Conservation (phyloP, 2,797 vertebrate genomes). For the Pempheris klunzingeri region DNA sequence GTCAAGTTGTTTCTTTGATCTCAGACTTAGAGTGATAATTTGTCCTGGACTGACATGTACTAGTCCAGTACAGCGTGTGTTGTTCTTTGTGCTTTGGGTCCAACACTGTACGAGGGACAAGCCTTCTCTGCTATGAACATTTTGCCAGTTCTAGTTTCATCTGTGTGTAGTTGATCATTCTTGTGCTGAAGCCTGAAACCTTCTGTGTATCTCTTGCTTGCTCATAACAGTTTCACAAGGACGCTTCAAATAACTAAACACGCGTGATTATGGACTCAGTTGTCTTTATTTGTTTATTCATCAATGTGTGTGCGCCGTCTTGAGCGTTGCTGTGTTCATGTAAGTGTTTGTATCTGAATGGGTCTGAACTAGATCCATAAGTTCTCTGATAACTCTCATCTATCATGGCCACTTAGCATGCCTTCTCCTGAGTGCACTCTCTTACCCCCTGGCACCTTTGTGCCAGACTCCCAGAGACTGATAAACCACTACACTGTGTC, state of each 20-base stretch:
- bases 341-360: conserved; percentile 16
- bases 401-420: conserved; percentile 55
- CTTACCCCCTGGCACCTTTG: conserved; percentile 18
- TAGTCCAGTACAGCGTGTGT: conserved; percentile 17
- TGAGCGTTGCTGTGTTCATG: background rate
- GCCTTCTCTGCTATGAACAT: conserved; percentile 30
- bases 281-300: background rate
- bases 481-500: conserved; percentile 39
- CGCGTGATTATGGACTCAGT: background rate
- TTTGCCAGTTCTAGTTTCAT: conserved; percentile 11
- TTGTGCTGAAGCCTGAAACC: background rate
- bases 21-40: conserved; percentile 44
- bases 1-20: conserved; percentile 68
- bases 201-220: background rate
- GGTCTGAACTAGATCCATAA: conserved; percentile 30
- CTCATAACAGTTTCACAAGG: conserved; percentile 1
- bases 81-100: conserved; percentile 32
- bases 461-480: conserved; percentile 34
- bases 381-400: conserved; percentile 43
- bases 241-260: conserved; percentile 10
- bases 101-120: conserved; percentile 29
- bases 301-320: background rate
- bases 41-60: conserved; percentile 23
- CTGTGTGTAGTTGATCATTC: conserved; percentile 11
- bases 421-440: conserved; percentile 42